Percentiles rank a stretch among this genome's conserved stretches.
Evolutionary conservation across 2,888 invertebrate genomes (phyloP).

Genomic region (Rhopalosiphum nymphaeae): DNA sequence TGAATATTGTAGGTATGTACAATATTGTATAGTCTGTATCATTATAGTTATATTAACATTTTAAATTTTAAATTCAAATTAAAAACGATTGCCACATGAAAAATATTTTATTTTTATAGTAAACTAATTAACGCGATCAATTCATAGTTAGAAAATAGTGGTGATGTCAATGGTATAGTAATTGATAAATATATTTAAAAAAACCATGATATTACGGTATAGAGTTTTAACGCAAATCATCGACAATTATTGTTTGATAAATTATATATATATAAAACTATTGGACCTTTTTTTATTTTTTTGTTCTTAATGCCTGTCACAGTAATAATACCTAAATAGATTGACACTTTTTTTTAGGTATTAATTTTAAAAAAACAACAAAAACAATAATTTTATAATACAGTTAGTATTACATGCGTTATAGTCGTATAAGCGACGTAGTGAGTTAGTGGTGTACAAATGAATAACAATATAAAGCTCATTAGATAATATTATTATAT

Average conservation of each 20-base stretch:
- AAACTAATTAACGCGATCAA: neutral
- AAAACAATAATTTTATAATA: neutral
- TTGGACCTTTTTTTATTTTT: neutral
- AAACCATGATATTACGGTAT: neutral
- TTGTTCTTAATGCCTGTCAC: neutral
- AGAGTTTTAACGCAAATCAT: neutral
- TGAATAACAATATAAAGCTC: neutral
- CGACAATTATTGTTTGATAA: neutral
- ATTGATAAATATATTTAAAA: neutral
- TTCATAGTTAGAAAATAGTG: neutral
- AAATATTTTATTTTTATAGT: neutral
- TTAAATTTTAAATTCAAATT: neutral
- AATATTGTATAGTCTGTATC: neutral
- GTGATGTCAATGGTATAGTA: neutral
- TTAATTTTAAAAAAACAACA: neutral
- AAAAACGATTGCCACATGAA: neutral
- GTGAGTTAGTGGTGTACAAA: neutral
- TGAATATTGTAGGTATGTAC: neutral
- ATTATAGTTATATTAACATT: neutral
- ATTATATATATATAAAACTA: neutral
- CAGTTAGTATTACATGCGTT: neutral
- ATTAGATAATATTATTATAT: neutral
- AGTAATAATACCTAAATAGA: neutral
- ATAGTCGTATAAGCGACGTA: neutral
- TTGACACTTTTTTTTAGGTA: neutral